Evolutionary conservation across 2,888 invertebrate genomes (phyloP).

Genomic region (Byasa hedistus): DNA sequence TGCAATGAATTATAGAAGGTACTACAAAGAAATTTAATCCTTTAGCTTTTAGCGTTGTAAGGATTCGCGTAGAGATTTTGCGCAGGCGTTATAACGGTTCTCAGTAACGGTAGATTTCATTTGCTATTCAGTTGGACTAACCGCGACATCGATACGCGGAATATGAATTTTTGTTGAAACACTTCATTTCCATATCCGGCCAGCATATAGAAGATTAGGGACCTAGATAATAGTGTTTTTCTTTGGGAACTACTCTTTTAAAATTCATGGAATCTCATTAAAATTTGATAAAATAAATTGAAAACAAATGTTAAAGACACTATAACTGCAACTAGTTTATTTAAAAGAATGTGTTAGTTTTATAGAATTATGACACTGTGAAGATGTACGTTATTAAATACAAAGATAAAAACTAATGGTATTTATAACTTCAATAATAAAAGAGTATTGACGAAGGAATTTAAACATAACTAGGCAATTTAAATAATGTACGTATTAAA

Average conservation of each 20-base stretch:
- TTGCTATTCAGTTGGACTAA: constrained; percentile 65
- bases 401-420: too few species aligned
- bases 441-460: too few species aligned
- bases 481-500: too few species aligned
- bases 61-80: constrained; percentile 52
- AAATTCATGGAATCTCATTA: background rate
- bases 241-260: background rate
- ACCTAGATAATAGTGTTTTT: background rate
- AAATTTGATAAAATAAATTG: background rate
- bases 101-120: constrained; percentile 66
- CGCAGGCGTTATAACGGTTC: constrained; percentile 64
- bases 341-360: too few species aligned
- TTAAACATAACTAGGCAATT: too few species aligned
- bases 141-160: constrained; percentile 58
- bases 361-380: too few species aligned
- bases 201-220: constrained; percentile 1
- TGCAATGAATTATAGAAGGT: constrained; percentile 8
- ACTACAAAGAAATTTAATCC: constrained; percentile 12
- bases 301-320: background rate
- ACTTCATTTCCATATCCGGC: constrained; percentile 19
- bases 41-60: constrained; percentile 34
- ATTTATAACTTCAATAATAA: too few species aligned
- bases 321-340: too few species aligned
- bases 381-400: too few species aligned
- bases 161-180: constrained; percentile 53